These are phyloP conservation scores for Stegastes partitus DNA, from an alignment of 2,113 vertebrate genomes.

Conservation along the genomic window DNA sequence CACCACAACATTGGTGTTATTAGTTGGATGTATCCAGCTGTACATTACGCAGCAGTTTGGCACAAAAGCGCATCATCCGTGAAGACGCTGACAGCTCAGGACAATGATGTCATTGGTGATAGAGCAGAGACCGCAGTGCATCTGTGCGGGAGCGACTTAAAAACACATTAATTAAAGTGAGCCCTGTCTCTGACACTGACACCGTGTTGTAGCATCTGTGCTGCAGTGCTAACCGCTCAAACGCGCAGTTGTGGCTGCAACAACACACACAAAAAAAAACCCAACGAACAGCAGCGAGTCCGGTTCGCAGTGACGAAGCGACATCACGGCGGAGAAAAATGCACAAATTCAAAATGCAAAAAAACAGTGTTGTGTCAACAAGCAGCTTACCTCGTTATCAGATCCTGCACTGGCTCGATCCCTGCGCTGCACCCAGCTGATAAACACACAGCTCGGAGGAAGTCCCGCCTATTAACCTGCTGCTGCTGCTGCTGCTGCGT, in stretches of 20 bases:
- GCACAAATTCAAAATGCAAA: background rate
- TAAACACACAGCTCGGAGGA: conserved; percentile 60
- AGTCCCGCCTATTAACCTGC: conserved; percentile 65
- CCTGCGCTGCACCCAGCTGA: conserved; percentile 21
- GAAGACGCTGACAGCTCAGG: background rate
- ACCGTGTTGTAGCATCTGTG: background rate
- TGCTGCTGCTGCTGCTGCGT: background rate
- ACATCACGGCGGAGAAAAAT: background rate
- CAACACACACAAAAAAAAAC: too few relatives aligned
- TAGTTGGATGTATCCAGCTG: background rate
- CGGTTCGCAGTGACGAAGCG: background rate
- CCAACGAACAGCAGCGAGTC: background rate
- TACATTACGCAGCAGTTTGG: background rate
- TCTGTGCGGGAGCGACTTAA: background rate
- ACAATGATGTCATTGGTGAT: conserved; percentile 26
- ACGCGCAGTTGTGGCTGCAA: conserved; percentile 25
- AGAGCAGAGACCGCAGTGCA: background rate
- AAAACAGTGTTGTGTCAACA: conserved; percentile 12
- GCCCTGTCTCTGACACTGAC: background rate
- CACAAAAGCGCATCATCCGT: background rate
- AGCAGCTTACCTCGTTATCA: conserved; percentile 71
- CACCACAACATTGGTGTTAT: background rate
- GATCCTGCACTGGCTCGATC: conserved; percentile 47
- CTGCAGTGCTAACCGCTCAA: conserved; percentile 34
- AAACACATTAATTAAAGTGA: background rate